phyloP scores from a whole-genome alignment of 2,888 invertebrate species.

The Eristalis tenax region DNA sequence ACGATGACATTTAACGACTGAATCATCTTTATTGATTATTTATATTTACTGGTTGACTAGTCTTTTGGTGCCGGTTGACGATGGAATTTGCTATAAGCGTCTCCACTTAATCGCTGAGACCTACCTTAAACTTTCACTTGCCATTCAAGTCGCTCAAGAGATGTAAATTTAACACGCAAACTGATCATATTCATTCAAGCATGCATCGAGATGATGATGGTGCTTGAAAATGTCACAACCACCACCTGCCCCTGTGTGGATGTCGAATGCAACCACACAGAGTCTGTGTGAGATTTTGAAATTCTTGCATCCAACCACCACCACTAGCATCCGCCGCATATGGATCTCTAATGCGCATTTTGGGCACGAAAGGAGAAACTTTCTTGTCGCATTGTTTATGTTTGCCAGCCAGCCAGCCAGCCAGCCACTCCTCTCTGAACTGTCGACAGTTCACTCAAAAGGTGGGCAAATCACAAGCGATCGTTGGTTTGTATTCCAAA shows the following conservation, averaged over 20 bases:
- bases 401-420: neutral
- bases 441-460: constrained; percentile 14
- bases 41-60: constrained; percentile 19
- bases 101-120: constrained; percentile 23
- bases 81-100: constrained; percentile 42
- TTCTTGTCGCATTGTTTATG: constrained; percentile 63
- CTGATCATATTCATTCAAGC: constrained; percentile 57
- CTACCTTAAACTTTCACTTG: constrained; percentile 69
- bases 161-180: constrained; percentile 62
- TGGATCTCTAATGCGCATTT: constrained; percentile 14
- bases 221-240: constrained; percentile 58
- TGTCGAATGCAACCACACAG: neutral
- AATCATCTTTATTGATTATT: constrained; percentile 64
- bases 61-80: constrained; percentile 28
- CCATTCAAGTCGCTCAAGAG: constrained; percentile 9
- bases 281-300: constrained; percentile 53
- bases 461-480: constrained; percentile 48
- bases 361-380: constrained; percentile 64
- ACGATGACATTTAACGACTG: constrained; percentile 64
- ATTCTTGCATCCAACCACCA: constrained; percentile 34
- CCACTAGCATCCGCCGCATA: neutral
- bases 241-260: constrained; percentile 23
- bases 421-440: constrained; percentile 40
- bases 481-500: constrained; percentile 57
- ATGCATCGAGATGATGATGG: constrained; percentile 37